These are phyloP conservation scores for Dicentrarchus labrax DNA, from an alignment of 2,113 vertebrate genomes.

Conservation along the genomic window DNA sequence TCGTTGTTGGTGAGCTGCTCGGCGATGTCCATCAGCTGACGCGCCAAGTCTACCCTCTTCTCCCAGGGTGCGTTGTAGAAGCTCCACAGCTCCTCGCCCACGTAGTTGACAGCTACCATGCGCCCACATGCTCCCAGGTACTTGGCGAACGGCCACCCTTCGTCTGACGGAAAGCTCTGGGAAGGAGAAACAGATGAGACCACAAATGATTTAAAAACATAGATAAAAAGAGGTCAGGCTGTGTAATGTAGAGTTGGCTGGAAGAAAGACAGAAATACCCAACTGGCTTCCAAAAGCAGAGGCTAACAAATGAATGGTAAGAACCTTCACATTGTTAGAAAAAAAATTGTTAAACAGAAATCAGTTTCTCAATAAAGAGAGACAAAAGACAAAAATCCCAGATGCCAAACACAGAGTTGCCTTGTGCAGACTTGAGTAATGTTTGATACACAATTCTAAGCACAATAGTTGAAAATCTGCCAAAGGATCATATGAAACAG, in stretches of 20 bases:
- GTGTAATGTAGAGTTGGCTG: conserved; percentile 14
- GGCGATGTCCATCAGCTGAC: conserved; percentile 98
- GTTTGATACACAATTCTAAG: conserved; percentile 52
- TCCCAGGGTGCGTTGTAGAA: conserved; percentile 97
- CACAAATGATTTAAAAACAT: not conserved
- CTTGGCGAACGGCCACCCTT: conserved; percentile 98
- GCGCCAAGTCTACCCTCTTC: conserved; percentile 95
- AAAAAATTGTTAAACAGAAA: conserved; percentile 50
- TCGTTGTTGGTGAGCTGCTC: conserved; percentile 99
- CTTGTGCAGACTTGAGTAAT: conserved; percentile 41
- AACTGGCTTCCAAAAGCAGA: conserved; percentile 29
- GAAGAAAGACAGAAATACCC: conserved; percentile 23
- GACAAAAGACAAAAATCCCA: conserved; percentile 4
- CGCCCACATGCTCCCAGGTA: conserved; percentile 98
- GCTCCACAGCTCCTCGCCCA: conserved; percentile 98
- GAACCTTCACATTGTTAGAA: conserved; percentile 37
- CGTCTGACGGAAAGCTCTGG: conserved; percentile 98
- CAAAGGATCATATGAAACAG: conserved; percentile 58
- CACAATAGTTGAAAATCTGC: conserved; percentile 67
- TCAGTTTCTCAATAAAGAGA: conserved; percentile 18
- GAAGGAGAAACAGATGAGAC: conserved; percentile 40
- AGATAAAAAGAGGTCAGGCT: conserved; percentile 34
- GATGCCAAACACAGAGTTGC: conserved; percentile 41
- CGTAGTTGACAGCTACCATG: conserved; percentile 98
- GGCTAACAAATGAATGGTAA: conserved; percentile 22